Evolutionary conservation across 2,888 invertebrate genomes (phyloP).

Genomic region (Nemotelus pantherinus): DNA sequence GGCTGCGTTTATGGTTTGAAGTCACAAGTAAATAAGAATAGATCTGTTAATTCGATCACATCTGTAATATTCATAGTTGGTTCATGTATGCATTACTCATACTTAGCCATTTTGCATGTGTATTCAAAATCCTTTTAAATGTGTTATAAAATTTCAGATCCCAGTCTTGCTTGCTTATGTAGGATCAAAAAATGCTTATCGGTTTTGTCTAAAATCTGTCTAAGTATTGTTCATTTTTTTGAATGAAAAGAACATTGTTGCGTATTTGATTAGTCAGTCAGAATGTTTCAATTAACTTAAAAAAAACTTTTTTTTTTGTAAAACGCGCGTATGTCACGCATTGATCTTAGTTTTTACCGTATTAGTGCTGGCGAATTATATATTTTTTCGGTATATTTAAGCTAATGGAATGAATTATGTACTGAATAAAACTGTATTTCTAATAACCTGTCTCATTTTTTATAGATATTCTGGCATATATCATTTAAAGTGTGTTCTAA

Average conservation of each 20-base stretch:
- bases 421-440: no score
- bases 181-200: constrained; percentile 2
- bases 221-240: background rate
- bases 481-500: background rate
- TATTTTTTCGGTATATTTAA: no score
- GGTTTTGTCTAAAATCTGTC: background rate
- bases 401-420: no score
- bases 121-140: background rate
- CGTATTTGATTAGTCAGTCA: background rate
- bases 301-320: background rate
- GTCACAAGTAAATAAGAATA: background rate
- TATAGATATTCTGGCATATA: background rate
- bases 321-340: background rate
- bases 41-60: no score
- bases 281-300: background rate
- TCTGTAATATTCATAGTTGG: no score
- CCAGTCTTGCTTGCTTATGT: constrained; percentile 34
- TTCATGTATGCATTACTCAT: no score
- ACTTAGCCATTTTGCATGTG: no score
- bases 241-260: background rate
- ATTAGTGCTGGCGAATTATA: no score
- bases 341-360: no score
- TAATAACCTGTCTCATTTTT: background rate
- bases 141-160: constrained; percentile 20
- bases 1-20: no score